Evolutionary conservation across 2,113 vertebrate species (phyloP).

Genomic region (Mugil cephalus): DNA sequence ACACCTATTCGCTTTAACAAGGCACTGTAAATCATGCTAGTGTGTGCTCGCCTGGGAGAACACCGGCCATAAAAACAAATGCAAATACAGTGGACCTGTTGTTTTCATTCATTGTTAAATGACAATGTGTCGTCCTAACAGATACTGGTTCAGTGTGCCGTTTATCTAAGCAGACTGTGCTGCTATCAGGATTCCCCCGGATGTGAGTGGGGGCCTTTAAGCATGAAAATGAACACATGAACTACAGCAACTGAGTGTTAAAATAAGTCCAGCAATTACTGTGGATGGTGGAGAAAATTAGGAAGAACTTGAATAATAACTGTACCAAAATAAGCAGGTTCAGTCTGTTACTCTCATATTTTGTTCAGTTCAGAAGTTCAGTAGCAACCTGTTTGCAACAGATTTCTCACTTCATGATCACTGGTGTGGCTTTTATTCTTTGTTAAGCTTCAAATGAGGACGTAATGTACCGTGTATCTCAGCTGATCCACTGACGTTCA

Average conservation of each 20-base stretch:
- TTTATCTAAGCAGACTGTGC: too few species aligned
- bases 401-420: background rate
- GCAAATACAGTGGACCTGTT: conserved; percentile 33
- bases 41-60: conserved; percentile 44
- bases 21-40: conserved; percentile 55
- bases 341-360: background rate
- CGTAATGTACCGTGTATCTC: background rate
- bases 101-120: conserved; percentile 53
- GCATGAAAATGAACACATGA: conserved; percentile 19
- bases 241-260: background rate
- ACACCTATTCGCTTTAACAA: conserved; percentile 64
- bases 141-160: background rate
- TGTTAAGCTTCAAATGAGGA: background rate
- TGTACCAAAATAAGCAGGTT: background rate
- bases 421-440: background rate
- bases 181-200: too few species aligned
- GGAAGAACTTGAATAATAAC: background rate
- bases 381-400: background rate
- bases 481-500: background rate
- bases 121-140: conserved; percentile 31
- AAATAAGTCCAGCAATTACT: conserved; percentile 2
- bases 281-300: background rate
- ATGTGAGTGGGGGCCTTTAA: conserved; percentile 1
- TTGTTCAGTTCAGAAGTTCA: background rate
- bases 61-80: conserved; percentile 8